Evolutionary conservation across 2,888 invertebrate genomes (phyloP), one percentile per base, ranked within the genome.

Genomic region (Drosophila histrio): DNA sequence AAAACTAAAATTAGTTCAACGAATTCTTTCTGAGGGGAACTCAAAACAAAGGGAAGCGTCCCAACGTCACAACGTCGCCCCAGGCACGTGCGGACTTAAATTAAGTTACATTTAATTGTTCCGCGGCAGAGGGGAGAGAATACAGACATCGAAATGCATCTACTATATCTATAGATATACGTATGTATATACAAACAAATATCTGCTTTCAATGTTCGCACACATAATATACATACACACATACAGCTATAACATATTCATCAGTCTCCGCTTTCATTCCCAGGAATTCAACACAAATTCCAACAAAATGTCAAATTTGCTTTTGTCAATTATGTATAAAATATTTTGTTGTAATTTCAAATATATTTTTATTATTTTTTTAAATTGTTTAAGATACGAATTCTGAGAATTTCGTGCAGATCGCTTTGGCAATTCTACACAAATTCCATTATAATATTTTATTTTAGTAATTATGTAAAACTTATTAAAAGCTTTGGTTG

Each of bases 41-140:
- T 17, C 43, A 26, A 13, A 22, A 30, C 52, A 15, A 26, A 34
- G 28, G 21, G 28, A 30, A 47, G 17, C 39, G 19, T 39, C 8
- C 19, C 1, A 30, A 22, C 21, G 28, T 19, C 11, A 2, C 24
- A 28, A 38, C 22, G 7, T 21, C 26, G 26, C 39, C 39, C 34
- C 17, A 39, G 77, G 30, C 77, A 76, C 72, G 77, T 57, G 66
- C 32, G 28, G 49, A 72, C 77, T 58, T 54, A 57, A 73, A 73
- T 72, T 54, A 77, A 65, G 65, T 53, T 36, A 13, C 59, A 44
- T 57, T 49, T 72, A 72, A 72, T 72, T 77, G 72, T 46, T 65
- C 7, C 3, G 50, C 17, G 21, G 17, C 1, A 19, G 47, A 47
- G 13, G 13, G 28, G 8, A 5, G 13, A 13, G 7, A 26, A 22